phyloP scores from a whole-genome alignment of 2,888 invertebrate genomes.

The Ceriagrion tenellum region DNA sequence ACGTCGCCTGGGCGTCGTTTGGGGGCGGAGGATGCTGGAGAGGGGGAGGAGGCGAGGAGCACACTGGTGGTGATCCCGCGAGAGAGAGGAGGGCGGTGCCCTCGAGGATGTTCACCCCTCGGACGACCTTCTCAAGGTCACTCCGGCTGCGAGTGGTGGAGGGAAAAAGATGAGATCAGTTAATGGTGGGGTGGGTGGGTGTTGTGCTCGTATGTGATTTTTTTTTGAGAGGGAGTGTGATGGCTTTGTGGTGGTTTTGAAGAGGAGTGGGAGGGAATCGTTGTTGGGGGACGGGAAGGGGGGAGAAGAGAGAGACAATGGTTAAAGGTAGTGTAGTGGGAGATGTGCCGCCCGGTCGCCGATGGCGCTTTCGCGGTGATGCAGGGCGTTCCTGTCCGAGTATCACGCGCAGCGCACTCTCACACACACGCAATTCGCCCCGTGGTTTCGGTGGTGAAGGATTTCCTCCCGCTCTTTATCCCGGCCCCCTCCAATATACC shows the following conservation, averaged over 20 bases:
- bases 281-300: background rate
- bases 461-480: background rate
- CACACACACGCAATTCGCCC: background rate
- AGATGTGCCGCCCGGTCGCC: background rate
- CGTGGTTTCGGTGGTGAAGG: background rate
- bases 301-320: background rate
- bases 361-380: background rate
- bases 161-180: constrained; percentile 53
- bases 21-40: background rate
- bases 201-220: constrained; percentile 26
- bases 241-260: background rate
- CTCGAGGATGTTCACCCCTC: constrained; percentile 75
- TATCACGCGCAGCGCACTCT: background rate
- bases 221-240: background rate
- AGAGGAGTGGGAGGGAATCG: constrained; percentile 12
- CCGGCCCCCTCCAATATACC: background rate
- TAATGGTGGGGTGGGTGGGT: constrained; percentile 44
- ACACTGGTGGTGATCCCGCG: constrained; percentile 75
- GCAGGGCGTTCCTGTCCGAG: background rate
- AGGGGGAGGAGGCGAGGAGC: background rate
- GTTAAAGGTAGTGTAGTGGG: background rate
- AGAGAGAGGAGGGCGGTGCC: constrained; percentile 75
- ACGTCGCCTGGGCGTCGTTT: background rate
- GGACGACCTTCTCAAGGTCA: constrained; percentile 77
- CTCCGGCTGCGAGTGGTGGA: constrained; percentile 69